These are phyloP conservation scores for Cephus pulcher DNA, from an alignment of 2,888 invertebrate species.

Conservation along the genomic window DNA sequence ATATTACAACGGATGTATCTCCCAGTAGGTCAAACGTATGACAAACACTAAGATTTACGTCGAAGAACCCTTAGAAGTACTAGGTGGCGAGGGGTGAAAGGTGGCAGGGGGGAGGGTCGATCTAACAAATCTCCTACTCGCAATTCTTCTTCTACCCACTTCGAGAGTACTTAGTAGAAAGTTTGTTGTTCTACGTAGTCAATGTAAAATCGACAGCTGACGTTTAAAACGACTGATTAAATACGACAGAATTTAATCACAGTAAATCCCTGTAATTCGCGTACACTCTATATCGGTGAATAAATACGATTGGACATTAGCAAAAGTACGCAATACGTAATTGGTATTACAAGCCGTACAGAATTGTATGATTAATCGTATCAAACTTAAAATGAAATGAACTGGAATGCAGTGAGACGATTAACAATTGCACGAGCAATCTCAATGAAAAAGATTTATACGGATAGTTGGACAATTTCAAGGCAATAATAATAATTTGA, in stretches of 20 bases:
- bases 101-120: not conserved
- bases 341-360: not conserved
- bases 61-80: not conserved
- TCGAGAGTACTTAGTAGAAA: not conserved
- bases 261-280: not conserved
- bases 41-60: not conserved
- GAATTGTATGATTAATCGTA: not conserved
- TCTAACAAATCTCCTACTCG: not conserved
- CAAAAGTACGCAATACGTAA: not conserved
- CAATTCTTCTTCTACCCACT: not conserved
- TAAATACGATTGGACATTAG: not conserved
- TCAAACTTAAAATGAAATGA: not conserved
- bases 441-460: not conserved
- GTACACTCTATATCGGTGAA: not conserved
- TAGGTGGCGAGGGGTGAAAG: too few relatives aligned
- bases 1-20: not conserved
- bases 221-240: not conserved
- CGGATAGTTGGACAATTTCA: not conserved
- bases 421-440: not conserved
- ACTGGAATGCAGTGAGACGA: not conserved
- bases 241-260: not conserved
- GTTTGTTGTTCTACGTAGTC: not conserved
- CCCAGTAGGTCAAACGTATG: not conserved
- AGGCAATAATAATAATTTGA: not conserved
- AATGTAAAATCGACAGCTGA: not conserved